phyloP scores from a whole-genome alignment of 2,888 invertebrate species.

The Agrenia bidenticulata region DNA sequence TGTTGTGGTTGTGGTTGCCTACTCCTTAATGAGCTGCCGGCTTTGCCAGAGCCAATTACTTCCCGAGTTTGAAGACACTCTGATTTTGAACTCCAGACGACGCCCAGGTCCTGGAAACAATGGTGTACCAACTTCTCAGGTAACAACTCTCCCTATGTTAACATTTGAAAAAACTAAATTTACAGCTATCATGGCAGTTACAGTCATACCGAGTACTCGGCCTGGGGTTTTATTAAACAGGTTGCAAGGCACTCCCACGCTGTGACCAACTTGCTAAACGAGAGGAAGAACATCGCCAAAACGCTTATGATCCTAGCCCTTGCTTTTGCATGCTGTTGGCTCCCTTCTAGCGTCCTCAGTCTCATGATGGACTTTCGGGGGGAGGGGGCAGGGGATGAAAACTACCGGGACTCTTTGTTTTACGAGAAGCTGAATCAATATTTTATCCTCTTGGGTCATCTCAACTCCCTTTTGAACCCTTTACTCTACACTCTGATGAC shows the following conservation, averaged over 20 bases:
- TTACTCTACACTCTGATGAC: slow-evolving; percentile 21
- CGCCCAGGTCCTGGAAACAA: no score
- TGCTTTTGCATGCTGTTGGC: slow-evolving; percentile 20
- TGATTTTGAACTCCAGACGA: no score
- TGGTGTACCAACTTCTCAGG: no score
- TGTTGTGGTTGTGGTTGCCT: slow-evolving; percentile 58
- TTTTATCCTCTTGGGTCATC: slow-evolving; percentile 21
- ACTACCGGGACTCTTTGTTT: slow-evolving; percentile 55
- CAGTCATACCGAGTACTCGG: no score
- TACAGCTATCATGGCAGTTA: no score
- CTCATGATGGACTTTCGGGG: slow-evolving; percentile 13
- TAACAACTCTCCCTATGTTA: no score
- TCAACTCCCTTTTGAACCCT: slow-evolving; percentile 25
- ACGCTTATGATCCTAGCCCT: slow-evolving; percentile 20
- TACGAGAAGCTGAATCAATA: slow-evolving; percentile 28
- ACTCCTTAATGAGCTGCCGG: slow-evolving; percentile 69
- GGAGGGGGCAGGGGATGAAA: background rate
- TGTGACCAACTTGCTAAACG: slow-evolving; percentile 16
- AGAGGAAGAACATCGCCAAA: slow-evolving; percentile 18
- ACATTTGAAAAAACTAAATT: no score
- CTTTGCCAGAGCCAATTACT: slow-evolving; percentile 69
- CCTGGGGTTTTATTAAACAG: background rate
- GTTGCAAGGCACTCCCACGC: slow-evolving; percentile 5
- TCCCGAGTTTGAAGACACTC: slow-evolving; percentile 59
- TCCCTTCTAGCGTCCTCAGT: slow-evolving; percentile 19